Base-by-base conservation (phyloP, 2,113 vertebrate species). In the Mellivora capensis region DNA sequence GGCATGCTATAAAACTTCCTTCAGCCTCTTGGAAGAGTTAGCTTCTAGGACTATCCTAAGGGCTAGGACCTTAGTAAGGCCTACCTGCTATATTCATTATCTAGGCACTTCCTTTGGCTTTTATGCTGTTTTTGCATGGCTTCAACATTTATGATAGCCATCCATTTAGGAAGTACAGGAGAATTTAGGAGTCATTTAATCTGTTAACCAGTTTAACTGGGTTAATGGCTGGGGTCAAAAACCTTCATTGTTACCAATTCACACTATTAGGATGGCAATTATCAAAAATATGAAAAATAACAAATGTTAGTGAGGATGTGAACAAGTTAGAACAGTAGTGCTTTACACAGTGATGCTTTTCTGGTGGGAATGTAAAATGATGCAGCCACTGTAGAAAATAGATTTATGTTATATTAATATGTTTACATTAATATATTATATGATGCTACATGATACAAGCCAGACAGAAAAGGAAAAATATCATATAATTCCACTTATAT, bases 111-210 rank as follows among this genome's bases (percentile, higher is more conserved):
- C 21, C 62, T 93, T 79, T 62, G n/a, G 59, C 31, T 31, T 74
- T 25, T 42, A 57, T 44, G 29, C 39, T 71, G n/a, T 61, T 74
- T 86, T 62, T 93, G 12, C 39, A 37, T 80, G 31, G 54, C 37
- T 96, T 94, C 71, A 71, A 14, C 29, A 20, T 81, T 81, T 94
- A 88, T 27, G 20, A 84, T 31, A 83, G 69, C 10, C 59, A 93
- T 21, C 3, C n/a, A 29, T n/a, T 87, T 54, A 74, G 29, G 39
- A 76, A 64, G 21, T 31, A 74, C 3, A 27, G 81, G 29, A 74
- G 29, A 37, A 87, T 69, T 90, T 90, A 93, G 61, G 72, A 94
- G n/a, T 81, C 86, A 90, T 69, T 90, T 87, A 44, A 72, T 80
- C 62, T 80, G 81, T 90, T 85, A 91, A 71, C 4, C 1, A 90